Evolutionary conservation across 2,113 vertebrate genomes (phyloP), one percentile per base, ranked within the genome.

Genomic region (Urocolius indicus): DNA sequence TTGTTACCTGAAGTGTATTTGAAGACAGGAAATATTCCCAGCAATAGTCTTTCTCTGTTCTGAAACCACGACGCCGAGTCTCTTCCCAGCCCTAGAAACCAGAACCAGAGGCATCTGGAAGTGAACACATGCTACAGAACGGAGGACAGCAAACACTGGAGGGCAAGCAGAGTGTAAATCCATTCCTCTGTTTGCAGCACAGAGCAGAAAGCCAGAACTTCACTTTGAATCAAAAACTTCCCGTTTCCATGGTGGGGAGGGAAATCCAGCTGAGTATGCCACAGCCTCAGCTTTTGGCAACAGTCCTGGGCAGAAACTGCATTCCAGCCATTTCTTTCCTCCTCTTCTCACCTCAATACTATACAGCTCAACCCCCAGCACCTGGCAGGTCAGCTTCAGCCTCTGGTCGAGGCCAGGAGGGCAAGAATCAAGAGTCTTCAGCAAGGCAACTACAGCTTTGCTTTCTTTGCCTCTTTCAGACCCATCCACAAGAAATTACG

Each of bases 1-100:
- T 36, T 36, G 38, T 96, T 98, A 99, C 99, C 99, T 99, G 99
- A 26, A 99, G 97, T 3, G 99, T 99, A 58, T 99, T 99, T 85
- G 99, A 96, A 89, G 99, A 99, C 48, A 99, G 98, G 95, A 99
- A 99, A 96, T 99, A 98, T 4, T 99, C 99, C 99, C 99, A 99
- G 97, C 99, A 99, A 93, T 98, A 99, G 34, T 99, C 99, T 63
- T 98, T 98, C 96, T 99, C 99, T 26, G 93, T 98, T 96, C 98
- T 98, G 96, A 97, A 98, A 17, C 99, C 99, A 43, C 97, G 97
- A 4, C 95, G 96, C 36, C 98, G 99, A 3, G 99, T 98, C 74
- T 99, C 98, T 79, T 99, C 99, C 99, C 99, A 99, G 90, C 99
- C 99, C 99, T 99, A 62, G 29, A 29, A 77, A 84, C 34, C 52